These are phyloP conservation scores for Zygogramma bicolorata DNA, from an alignment of 2,888 invertebrate genomes.

Conservation along the genomic window DNA sequence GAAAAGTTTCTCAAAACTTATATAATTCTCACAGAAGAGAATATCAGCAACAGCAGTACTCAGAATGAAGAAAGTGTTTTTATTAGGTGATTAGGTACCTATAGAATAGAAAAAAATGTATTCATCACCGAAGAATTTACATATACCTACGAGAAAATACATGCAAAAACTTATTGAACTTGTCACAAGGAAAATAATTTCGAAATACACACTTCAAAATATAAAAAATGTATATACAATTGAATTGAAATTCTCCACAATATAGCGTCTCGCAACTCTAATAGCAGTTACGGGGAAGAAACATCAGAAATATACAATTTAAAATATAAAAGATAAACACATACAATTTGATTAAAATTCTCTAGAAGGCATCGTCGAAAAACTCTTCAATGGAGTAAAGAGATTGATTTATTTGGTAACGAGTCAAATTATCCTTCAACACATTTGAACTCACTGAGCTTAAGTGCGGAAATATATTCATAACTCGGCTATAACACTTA, in stretches of 20 bases:
- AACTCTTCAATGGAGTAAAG: constrained; percentile 4
- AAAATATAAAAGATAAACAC: neutral
- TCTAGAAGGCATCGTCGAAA: constrained; percentile 1
- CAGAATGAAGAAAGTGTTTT: no score
- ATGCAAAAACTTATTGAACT: constrained; percentile 12
- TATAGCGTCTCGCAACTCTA: neutral
- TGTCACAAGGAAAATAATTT: constrained; percentile 7
- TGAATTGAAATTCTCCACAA: constrained; percentile 2
- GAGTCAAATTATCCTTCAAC: no score
- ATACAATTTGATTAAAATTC: neutral
- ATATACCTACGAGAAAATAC: constrained; percentile 13
- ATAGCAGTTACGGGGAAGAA: neutral
- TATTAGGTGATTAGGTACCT: no score
- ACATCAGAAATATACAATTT: neutral
- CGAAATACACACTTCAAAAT: neutral
- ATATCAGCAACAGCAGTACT: no score
- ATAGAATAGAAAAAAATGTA: no score
- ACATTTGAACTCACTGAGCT: no score
- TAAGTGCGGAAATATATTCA: neutral
- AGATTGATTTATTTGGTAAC: neutral
- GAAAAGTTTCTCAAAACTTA: no score
- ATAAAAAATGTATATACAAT: neutral
- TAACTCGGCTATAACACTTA: neutral
- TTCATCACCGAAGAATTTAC: constrained; percentile 7
- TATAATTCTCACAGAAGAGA: no score